Conservation (phyloP, 2,888 invertebrate genomes). For the Prosapia bicincta region DNA sequence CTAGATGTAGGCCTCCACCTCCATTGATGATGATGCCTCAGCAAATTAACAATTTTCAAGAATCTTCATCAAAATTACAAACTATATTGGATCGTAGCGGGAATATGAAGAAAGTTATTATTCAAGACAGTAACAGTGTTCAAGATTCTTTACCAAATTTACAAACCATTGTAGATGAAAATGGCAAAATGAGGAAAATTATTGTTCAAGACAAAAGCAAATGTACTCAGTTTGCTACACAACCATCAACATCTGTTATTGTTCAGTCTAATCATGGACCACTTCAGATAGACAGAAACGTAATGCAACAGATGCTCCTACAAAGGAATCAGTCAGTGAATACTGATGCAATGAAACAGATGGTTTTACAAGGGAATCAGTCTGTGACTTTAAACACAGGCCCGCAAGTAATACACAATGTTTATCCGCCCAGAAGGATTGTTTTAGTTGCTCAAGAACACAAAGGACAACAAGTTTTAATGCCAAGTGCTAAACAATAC, state of each 20-base stretch:
- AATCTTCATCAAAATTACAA: too few relatives aligned
- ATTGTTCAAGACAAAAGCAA: background rate
- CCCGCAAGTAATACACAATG: background rate
- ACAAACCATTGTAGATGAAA: background rate
- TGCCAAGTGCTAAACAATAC: background rate
- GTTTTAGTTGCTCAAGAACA: background rate
- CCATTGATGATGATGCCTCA: background rate
- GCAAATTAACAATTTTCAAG: too few relatives aligned
- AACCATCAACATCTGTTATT: background rate
- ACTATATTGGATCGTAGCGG: too few relatives aligned
- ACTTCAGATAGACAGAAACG: too few relatives aligned
- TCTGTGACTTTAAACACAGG: background rate
- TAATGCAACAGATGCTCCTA: background rate
- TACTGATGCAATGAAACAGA: background rate
- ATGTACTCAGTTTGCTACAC: background rate
- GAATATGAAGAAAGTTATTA: too few relatives aligned
- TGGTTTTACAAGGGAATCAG: background rate
- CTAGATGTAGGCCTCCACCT: background rate
- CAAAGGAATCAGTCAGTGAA: background rate
- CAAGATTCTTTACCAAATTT: too few relatives aligned
- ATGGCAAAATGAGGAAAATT: background rate
- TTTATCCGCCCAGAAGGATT: background rate
- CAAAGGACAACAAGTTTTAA: background rate
- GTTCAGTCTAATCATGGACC: background rate
- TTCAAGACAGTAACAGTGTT: too few relatives aligned